Percentiles rank a stretch among this genome's conserved stretches.
phyloP scores from a whole-genome alignment of 2,888 invertebrate genomes.

The Lymantria monacha region DNA sequence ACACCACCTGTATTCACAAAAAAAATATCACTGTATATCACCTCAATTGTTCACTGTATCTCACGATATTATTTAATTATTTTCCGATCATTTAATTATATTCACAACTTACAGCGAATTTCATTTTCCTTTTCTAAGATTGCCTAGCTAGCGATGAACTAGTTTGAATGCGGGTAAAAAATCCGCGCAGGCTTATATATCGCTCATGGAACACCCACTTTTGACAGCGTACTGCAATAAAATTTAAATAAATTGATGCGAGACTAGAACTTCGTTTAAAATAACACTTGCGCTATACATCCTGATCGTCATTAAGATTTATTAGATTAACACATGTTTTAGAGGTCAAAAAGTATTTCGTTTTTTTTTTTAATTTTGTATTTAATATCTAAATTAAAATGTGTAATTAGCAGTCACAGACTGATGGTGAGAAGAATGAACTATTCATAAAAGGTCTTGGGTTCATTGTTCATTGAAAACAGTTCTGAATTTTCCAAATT shows the following conservation, averaged over 20 bases:
- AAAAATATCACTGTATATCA: slow-evolving; percentile 9
- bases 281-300: slow-evolving; percentile 45
- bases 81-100: slow-evolving; percentile 7
- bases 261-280: slow-evolving; percentile 49
- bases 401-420: too few species aligned
- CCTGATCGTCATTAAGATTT: slow-evolving; percentile 27
- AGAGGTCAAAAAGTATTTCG: slow-evolving; percentile 9
- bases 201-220: slow-evolving; percentile 68
- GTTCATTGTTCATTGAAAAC: too few species aligned
- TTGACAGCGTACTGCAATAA: slow-evolving; percentile 61
- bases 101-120: slow-evolving; percentile 60
- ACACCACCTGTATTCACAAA: slow-evolving; percentile 42
- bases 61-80: slow-evolving; percentile 4
- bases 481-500: too few species aligned
- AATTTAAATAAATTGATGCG: slow-evolving; percentile 66
- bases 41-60: slow-evolving; percentile 9
- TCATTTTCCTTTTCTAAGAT: slow-evolving; percentile 53
- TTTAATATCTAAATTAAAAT: not conserved
- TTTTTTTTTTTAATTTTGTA: not conserved
- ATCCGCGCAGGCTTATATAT: slow-evolving; percentile 69
- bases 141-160: slow-evolving; percentile 66
- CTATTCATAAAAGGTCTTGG: too few species aligned
- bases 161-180: slow-evolving; percentile 73
- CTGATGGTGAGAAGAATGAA: too few species aligned
- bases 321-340: slow-evolving; percentile 29